Percentiles rank a stretch among this genome's conserved stretches.
These are phyloP conservation scores for Campaea margaritaria DNA, from an alignment of 2,888 invertebrate species.

Conservation along the genomic window DNA sequence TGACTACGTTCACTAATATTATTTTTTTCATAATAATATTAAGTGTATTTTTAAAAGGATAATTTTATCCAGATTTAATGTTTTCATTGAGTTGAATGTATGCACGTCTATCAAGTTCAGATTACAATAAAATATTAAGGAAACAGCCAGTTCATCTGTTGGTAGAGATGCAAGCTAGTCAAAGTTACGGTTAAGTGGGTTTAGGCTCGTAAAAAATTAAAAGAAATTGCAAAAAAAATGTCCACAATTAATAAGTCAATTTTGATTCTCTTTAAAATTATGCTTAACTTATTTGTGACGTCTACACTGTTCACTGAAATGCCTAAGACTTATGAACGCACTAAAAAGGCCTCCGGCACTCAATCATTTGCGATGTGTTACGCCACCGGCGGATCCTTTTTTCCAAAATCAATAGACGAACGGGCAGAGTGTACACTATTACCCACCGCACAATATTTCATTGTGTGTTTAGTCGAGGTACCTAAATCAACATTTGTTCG, in stretches of 20 bases:
- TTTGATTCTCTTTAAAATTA: constrained; percentile 1
- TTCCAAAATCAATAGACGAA: constrained; percentile 33
- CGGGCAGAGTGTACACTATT: constrained; percentile 27
- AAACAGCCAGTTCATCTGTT: too few species aligned
- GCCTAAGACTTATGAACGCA: constrained; percentile 27
- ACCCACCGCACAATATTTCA: constrained; percentile 30
- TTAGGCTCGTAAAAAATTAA: too few species aligned
- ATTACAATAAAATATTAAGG: too few species aligned
- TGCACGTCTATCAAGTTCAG: too few species aligned
- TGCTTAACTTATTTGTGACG: constrained; percentile 18
- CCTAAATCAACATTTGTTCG: constrained; percentile 42
- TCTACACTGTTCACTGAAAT: constrained; percentile 22
- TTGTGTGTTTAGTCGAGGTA: constrained; percentile 29
- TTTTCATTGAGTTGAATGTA: too few species aligned
- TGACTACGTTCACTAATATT: constrained; percentile 1
- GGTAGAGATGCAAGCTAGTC: too few species aligned
- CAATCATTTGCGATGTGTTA: constrained; percentile 30
- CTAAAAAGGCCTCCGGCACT: constrained; percentile 29
- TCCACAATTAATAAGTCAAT: too few species aligned
- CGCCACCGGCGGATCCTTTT: constrained; percentile 22
- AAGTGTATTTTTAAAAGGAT: too few species aligned
- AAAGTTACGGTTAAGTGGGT: too few species aligned
- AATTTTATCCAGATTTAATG: too few species aligned
- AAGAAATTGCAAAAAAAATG: too few species aligned
- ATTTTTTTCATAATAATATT: too few species aligned